These are phyloP conservation scores for Phaonia tiefii DNA, from an alignment of 2,888 invertebrate genomes.

Conservation along the genomic window DNA sequence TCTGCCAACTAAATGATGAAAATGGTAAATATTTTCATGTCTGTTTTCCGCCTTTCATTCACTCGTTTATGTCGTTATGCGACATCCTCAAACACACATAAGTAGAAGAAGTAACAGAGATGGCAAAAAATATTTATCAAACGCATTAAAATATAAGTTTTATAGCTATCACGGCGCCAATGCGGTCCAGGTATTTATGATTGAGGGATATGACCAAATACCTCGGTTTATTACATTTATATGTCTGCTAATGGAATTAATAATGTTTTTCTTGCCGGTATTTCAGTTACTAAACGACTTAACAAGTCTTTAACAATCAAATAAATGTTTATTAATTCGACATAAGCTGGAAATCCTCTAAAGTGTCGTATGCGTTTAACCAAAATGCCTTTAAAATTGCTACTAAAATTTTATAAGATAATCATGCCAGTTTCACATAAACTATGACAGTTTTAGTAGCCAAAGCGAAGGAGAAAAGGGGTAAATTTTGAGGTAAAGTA, in stretches of 20 bases:
- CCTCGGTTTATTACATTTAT: constrained; percentile 26
- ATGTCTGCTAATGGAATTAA: constrained; percentile 32
- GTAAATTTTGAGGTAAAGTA: too few species aligned
- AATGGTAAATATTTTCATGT: constrained; percentile 14
- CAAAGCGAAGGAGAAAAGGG: not conserved
- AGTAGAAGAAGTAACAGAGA: not conserved
- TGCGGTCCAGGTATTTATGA: constrained; percentile 45
- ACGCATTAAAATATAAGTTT: constrained; percentile 36
- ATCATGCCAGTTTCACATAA: not conserved
- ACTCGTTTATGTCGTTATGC: constrained; percentile 16
- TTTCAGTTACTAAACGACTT: constrained; percentile 5
- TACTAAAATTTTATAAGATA: constrained; percentile 17
- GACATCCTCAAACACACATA: not conserved
- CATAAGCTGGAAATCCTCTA: not conserved
- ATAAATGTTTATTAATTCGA: constrained; percentile 29
- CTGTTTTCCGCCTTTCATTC: not conserved
- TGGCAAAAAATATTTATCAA: not conserved
- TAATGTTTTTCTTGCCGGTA: constrained; percentile 12
- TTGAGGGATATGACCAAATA: not conserved
- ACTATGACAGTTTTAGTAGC: not conserved
- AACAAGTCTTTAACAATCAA: constrained; percentile 29
- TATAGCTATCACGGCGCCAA: constrained; percentile 40
- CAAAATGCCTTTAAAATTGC: not conserved
- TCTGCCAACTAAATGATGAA: not conserved
- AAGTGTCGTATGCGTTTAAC: constrained; percentile 6